phyloP scores from a whole-genome alignment of 2,888 invertebrate species.

The Rugalucina vietnamica region DNA sequence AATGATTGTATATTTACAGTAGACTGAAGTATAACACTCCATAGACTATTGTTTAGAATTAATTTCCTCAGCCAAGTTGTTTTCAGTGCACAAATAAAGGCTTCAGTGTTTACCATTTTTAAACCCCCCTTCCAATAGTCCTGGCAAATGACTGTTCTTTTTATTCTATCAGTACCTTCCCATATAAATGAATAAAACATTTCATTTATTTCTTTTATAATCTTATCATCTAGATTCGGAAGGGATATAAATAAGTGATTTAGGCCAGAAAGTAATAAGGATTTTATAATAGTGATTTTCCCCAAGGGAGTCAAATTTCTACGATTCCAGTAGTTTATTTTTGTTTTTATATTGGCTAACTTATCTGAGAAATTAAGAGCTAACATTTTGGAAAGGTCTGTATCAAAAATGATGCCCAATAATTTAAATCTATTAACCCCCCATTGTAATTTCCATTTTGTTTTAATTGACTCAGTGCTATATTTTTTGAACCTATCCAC shows the following conservation, averaged over 20 bases:
- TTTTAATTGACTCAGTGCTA: slow-evolving; percentile 19
- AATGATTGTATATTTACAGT: neutral
- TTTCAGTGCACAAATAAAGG: neutral
- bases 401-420: neutral
- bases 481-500: slow-evolving; percentile 25
- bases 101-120: neutral
- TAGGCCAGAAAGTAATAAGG: neutral
- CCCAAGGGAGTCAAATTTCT: neutral
- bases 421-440: slow-evolving; percentile 3
- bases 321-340: neutral
- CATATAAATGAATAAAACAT: neutral
- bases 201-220: neutral
- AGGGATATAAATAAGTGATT: neutral
- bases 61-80: neutral
- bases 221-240: neutral
- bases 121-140: neutral
- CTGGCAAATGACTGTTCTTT: neutral
- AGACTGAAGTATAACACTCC: neutral
- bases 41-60: neutral
- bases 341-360: neutral
- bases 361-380: neutral
- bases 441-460: slow-evolving; percentile 31
- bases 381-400: neutral
- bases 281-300: neutral
- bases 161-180: neutral